Evolutionary conservation across 37 sponge, comb jelly and placozoan genomes (phyloP), one percentile per base, ranked within the genome.

Genomic region (Amphimedon queenslandica): DNA sequence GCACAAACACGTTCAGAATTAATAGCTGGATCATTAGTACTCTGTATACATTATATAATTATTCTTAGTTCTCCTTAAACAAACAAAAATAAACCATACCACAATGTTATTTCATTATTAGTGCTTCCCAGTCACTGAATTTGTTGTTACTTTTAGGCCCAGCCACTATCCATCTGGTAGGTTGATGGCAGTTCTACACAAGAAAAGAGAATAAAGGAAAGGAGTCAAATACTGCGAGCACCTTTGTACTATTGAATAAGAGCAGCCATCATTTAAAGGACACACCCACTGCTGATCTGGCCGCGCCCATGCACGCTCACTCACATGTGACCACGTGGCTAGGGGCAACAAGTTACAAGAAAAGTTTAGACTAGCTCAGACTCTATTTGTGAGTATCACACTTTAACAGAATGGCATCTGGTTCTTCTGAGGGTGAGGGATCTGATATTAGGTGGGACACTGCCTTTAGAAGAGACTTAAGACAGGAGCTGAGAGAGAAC

Each of bases 121-220:
- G 80, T 23, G 88, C 91, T 71, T 99, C 99, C 99, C 99, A 99
- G 74, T 99, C 99, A 71, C 95, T 93, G 89, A 99, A 93, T 64
- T 99, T 99, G 51, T 99, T 96, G 64, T 99, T 96, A 10, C 72
- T 77, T 47, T 93, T 93, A 3, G 99, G 99, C 1, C 99, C 96
- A 81, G 99, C 99, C 2, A 95, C 83, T 27, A 99, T 90, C 99
- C 99, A 25, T 99, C 96, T 4, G 99, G 99, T 28, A 94, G 83
- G 68, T 95, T 99, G 56, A 75, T 43, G 27, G 91, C 55, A 99
- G 63, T 60, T 99, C 98, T 88, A 64, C 18, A 61, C 28, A 25
- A 32, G 25, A 60, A 47, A 47, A 47, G 8, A 47, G 53, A 47
- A 47, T 8, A 47, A 47, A 18, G 13, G 13, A 18, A 8, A 18